Evolutionary conservation across 92 coral and sea anemone genomes (phyloP).

Genomic region (Heliopora coerulea): DNA sequence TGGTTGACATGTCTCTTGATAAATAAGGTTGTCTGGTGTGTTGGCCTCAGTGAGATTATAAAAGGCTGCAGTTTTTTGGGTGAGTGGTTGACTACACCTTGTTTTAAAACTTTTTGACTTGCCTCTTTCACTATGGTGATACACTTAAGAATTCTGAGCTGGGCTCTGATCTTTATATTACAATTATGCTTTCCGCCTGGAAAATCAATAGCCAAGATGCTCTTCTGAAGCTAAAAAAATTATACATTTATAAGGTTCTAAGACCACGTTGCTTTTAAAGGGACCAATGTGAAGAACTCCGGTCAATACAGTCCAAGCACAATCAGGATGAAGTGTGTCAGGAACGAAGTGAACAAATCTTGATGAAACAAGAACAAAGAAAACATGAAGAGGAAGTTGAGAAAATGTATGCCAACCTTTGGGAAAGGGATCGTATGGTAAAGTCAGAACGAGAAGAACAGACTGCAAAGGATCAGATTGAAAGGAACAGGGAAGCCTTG

Average conservation of each 20-base stretch:
- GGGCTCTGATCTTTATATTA: too few species aligned
- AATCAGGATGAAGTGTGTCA: conserved; percentile 89
- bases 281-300: conserved; percentile 88
- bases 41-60: too few species aligned
- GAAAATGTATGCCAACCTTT: conserved; percentile 80
- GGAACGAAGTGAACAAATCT: conserved; percentile 82
- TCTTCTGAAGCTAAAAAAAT: too few species aligned
- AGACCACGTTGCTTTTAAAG: conserved; percentile 30
- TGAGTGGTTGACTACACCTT: too few species aligned
- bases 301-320: conserved; percentile 76
- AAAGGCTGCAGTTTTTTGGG: too few species aligned
- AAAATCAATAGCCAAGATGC: too few species aligned
- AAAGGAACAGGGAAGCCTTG: conserved; percentile 84
- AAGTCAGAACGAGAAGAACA: conserved; percentile 83
- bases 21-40: too few species aligned
- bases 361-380: conserved; percentile 75
- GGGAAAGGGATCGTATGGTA: conserved; percentile 79
- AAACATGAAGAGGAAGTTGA: conserved; percentile 74
- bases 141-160: too few species aligned
- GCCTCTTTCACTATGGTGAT: too few species aligned
- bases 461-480: conserved; percentile 75
- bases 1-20: too few species aligned
- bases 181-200: too few species aligned
- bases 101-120: too few species aligned
- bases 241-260: not conserved